Evolutionary conservation across 2,113 vertebrate genomes (phyloP), one percentile per base, ranked within the genome.

Genomic region (Psophia crepitans): DNA sequence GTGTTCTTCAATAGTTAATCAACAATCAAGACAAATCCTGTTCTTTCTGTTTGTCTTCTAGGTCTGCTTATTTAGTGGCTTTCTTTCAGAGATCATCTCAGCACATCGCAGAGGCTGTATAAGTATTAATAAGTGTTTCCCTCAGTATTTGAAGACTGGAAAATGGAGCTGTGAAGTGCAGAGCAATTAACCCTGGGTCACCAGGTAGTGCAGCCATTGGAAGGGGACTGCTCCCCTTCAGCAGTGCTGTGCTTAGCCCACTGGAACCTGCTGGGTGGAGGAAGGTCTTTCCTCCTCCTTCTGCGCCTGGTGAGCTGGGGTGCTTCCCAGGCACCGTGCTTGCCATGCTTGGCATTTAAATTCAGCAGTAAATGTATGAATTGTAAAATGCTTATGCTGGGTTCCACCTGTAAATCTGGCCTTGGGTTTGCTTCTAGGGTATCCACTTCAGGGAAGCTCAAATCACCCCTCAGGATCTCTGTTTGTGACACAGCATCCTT

Each of bases 171-270:
- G 71, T 12, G 19, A 84, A 92, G 46, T 69, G 43, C 86, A 80
- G 57, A 77, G 75, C 75, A 90, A 69, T 90, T 88, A 90, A 83
- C 64, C 76, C 32, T 3, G 18, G 76, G 76, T 93, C 14, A 3
- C n/a, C 68, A 61, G 80, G 83, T 39, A 65, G 54, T 5, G 22
- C 44, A 73, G 71, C 37, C 53, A 39, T 22, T 48, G 54, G 69
- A 48, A 80, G 51, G 54, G 32, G 24, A 68, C 35, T 21, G 39
- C 44, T 88, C 39, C 44, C n/a, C n/a, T n/a, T n/a, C n/a, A n/a
- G n/a, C n/a, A 32, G 14, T 1, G 9, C 57, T 1, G 3, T 0
- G 0, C 56, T 78, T 26, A 44, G 39, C 51, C 39, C 0, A 1
- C 53, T 77, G 70, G 51, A 9, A 9, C 1, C 51, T 93, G 70